Evolutionary conservation across 2,113 vertebrate genomes (phyloP), one percentile per base, ranked within the genome.

Genomic region (Oncorhynchus nerka): DNA sequence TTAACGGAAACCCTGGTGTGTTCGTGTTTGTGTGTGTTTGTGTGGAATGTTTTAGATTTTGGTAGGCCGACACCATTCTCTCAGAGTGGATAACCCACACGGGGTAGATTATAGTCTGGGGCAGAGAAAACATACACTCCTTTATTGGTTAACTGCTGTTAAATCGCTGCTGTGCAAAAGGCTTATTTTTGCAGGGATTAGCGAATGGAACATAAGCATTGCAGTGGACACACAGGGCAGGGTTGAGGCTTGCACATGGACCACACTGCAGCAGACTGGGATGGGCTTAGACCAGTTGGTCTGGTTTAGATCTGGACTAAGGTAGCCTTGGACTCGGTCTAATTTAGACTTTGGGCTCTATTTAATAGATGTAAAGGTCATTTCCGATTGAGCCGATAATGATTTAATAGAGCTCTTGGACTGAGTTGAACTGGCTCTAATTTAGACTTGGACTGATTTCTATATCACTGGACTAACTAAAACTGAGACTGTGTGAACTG

Each of bases 131-230:
- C 87, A 90, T 83, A 88, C 84, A 82, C 79, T 67, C 78, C 79
- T 92, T 93, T 91, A 92, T 91, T 92, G 85, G 87, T 86, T 90
- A 91, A 92, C 88, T 90, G 88, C 85, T 80, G 82, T 81, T 89
- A 89, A 92, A 92, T 91, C 89, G 86, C 88, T 80, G 87, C 85
- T 79, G 83, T 83, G 86, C 85, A 85, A 72, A 88, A 85, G 77
- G 82, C 84, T 88, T 90, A 85, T 91, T 90, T 91, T 88, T 81
- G 74, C 84, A 86, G 81, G 84, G 88, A 86, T 91, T 91, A 90
- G 85, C 77, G 80, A 90, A 91, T 89, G 91, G 91, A 92, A 92
- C 89, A 90, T 78, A 82, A 87, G 85, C 85, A 84, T 84, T 83
- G 83, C 81, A 79, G 78, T 57, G 51, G 81, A 84, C 79, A 75